Evolutionary conservation across 2,113 vertebrate species (phyloP), one percentile per base, ranked within the genome.

Genomic region (Amblyornis subalaris): DNA sequence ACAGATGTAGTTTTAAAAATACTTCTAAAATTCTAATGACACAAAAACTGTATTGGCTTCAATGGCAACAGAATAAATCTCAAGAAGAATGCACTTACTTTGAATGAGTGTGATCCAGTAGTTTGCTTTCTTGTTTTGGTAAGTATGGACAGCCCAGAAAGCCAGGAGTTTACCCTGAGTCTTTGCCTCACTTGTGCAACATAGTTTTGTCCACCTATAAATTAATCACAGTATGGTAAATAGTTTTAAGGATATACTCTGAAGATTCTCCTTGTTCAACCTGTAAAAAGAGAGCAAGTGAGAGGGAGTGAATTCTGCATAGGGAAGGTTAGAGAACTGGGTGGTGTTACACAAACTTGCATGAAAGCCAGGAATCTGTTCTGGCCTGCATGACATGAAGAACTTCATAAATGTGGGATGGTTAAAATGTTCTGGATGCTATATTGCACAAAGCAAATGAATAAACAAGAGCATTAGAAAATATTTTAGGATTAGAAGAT

Each of bases 401-500:
- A 96, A 94, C 89, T 94, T 96, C 66, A 90, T 96, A 96, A 97
- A 77, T 95, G 85, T 96, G 91, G 93, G 94, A 55, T 96, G 71
- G 94, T 94, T 95, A 95, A 96, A 96, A 93, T 94, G 95, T 96
- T 96, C 95, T 96, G 87, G 94, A 96, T 97, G 85, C 82, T 97
- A n/a, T 95, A 94, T 96, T 97, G 96, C 93, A 96, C 76, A 97
- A 96, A 97, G 91, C 80, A 91, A 96, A 89, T 94, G 95, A 93
- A 97, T 96, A 96, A 96, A 96, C 84, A 95, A 93, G 85, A 93
- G 77, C 93, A 94, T 97, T 96, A 96, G 91, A 95, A 96, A 95
- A 94, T 95, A 92, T 35, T 96, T 95, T 93, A 96, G 96, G 96
- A 97, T 97, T 97, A 97, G 96, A 96, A 97, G 96, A 96, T 97